These are phyloP conservation scores for Zootermopsis nevadensis DNA, from an alignment of 2,888 invertebrate species.

Conservation along the genomic window DNA sequence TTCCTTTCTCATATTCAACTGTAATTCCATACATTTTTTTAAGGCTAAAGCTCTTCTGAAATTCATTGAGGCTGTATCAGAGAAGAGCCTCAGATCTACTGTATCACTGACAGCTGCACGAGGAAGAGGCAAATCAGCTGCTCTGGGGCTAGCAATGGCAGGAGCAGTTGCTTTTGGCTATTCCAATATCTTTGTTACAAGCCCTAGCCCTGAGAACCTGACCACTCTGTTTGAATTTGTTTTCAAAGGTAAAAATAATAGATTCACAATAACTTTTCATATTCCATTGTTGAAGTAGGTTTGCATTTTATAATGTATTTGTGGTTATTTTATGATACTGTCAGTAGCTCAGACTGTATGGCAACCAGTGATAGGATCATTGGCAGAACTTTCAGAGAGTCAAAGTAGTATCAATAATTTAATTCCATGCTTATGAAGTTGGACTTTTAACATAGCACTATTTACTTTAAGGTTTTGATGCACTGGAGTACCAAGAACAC, in stretches of 20 bases:
- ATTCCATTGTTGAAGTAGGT: not conserved
- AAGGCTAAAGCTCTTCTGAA: constrained; percentile 89
- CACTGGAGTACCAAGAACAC: constrained; percentile 94
- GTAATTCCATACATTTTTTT: constrained; percentile 23
- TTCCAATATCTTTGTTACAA: constrained; percentile 96
- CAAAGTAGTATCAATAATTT: too few relatives aligned
- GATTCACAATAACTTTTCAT: too few relatives aligned
- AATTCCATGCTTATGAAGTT: too few relatives aligned
- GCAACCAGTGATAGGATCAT: too few relatives aligned
- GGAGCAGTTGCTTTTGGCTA: constrained; percentile 86
- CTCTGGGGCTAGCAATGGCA: constrained; percentile 91
- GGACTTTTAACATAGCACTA: not conserved
- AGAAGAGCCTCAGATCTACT: constrained; percentile 88
- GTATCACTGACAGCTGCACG: constrained; percentile 96
- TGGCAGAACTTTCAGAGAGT: too few relatives aligned
- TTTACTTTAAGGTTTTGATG: constrained; percentile 76
- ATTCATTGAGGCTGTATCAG: constrained; percentile 94
- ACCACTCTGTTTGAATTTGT: constrained; percentile 97
- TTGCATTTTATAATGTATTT: not conserved
- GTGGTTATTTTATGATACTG: too few relatives aligned
- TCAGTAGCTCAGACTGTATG: too few relatives aligned
- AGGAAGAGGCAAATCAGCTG: constrained; percentile 98
- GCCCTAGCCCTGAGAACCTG: constrained; percentile 97
- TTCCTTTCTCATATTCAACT: too few relatives aligned
- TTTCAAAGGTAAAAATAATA: constrained; percentile 76